These are phyloP conservation scores for Hyposoter didymator DNA, from an alignment of 2,888 invertebrate species.

Conservation along the genomic window DNA sequence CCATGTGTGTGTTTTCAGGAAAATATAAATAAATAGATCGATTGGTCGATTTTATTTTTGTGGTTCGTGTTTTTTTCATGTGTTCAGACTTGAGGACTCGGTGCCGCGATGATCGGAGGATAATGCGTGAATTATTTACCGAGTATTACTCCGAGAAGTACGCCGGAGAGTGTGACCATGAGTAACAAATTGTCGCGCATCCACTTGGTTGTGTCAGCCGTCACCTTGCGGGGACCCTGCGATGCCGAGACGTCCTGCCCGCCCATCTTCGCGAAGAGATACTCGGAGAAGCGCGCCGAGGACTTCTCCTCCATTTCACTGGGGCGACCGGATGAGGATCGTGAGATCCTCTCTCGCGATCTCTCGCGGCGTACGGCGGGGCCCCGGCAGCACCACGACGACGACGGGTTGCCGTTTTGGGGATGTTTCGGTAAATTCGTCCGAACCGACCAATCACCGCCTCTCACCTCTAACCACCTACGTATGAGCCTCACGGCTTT, in stretches of 20 bases:
- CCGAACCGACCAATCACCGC: conserved; percentile 81
- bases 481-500: conserved; percentile 79
- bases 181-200: conserved; percentile 91
- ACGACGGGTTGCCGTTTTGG: conserved; percentile 84
- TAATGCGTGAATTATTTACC: conserved; percentile 85
- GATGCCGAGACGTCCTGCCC: conserved; percentile 84
- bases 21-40: too few relatives aligned
- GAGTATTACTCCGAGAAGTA: conserved; percentile 89
- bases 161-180: conserved; percentile 92
- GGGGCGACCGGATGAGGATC: conserved; percentile 75
- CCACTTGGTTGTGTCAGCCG: conserved; percentile 88
- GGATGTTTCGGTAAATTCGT: conserved; percentile 83
- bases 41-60: too few relatives aligned
- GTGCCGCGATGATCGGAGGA: too few relatives aligned
- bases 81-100: too few relatives aligned
- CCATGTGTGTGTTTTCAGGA: too few relatives aligned
- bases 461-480: conserved; percentile 78
- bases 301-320: conserved; percentile 83
- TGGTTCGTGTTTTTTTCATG: too few relatives aligned
- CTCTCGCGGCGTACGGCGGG: conserved; percentile 83
- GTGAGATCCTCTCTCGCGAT: conserved; percentile 78
- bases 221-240: conserved; percentile 88
- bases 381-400: conserved; percentile 83
- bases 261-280: conserved; percentile 93
- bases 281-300: conserved; percentile 89